Conservation (phyloP, 2,888 invertebrate species). For the Sepioteuthis lessoniana region DNA sequence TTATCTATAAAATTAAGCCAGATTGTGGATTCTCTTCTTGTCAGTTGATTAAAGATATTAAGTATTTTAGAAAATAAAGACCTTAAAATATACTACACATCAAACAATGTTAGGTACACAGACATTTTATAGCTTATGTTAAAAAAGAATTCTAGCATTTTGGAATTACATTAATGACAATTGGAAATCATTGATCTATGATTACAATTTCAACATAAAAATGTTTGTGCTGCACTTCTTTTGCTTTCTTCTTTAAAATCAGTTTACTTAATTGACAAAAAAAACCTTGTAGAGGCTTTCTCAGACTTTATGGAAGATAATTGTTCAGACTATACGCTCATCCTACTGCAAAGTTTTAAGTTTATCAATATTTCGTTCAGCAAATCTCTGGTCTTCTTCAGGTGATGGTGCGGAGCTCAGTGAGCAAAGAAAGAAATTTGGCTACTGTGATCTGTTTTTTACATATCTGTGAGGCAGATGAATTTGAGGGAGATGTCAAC, state of each 20-base stretch:
- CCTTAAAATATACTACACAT: too few species aligned
- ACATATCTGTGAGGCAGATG: background rate
- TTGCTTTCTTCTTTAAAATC: background rate
- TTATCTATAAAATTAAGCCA: too few species aligned
- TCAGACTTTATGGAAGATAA: background rate
- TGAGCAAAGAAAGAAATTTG: slow-evolving; percentile 21
- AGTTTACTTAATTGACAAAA: background rate
- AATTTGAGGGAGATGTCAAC: background rate
- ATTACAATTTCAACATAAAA: background rate
- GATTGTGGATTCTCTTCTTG: too few species aligned
- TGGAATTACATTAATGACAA: too few species aligned
- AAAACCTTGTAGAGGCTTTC: background rate
- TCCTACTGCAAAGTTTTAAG: background rate
- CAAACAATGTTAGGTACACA: too few species aligned
- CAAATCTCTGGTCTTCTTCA: slow-evolving; percentile 15
- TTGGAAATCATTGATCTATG: too few species aligned
- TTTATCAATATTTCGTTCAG: slow-evolving; percentile 33
- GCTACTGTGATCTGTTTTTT: slow-evolving; percentile 23
- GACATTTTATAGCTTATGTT: background rate
- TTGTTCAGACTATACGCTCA: slow-evolving; percentile 15
- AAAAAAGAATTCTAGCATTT: background rate
- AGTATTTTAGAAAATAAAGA: too few species aligned
- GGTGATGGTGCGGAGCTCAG: slow-evolving; percentile 19
- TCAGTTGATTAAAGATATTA: too few species aligned
- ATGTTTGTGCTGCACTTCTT: background rate